These are phyloP conservation scores for Acrocyrtus sp. DNA, from an alignment of 2,888 invertebrate genomes.

Conservation along the genomic window DNA sequence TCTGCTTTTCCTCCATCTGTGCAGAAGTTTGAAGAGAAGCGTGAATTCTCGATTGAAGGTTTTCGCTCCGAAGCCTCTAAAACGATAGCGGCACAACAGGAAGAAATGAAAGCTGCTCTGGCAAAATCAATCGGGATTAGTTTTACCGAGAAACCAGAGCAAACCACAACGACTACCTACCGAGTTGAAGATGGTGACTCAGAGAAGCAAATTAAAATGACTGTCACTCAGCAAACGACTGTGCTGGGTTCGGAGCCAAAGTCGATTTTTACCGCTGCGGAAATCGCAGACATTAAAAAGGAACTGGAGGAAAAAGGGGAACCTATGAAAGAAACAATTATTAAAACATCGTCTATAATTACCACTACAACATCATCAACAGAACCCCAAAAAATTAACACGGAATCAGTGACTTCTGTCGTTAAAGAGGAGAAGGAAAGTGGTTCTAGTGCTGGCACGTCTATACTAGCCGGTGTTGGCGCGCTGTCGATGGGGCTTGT, in stretches of 20 bases:
- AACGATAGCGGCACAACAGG: constrained; percentile 25
- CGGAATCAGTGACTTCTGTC: background rate
- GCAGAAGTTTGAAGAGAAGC: constrained; percentile 18
- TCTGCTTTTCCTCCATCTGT: no score
- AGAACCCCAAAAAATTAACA: background rate
- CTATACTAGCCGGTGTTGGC: constrained; percentile 18
- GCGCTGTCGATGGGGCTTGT: constrained; percentile 37
- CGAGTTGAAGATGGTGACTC: background rate
- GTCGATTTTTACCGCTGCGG: background rate
- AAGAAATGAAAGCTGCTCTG: constrained; percentile 19
- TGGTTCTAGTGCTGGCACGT: background rate
- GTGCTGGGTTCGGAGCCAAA: background rate
- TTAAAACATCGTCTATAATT: background rate
- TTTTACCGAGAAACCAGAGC: background rate
- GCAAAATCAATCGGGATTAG: constrained; percentile 29
- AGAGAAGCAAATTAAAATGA: constrained; percentile 13
- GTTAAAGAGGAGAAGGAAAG: constrained; percentile 4
- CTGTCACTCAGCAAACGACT: constrained; percentile 13
- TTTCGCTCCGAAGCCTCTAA: constrained; percentile 31
- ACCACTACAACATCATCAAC: background rate
- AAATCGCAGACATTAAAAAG: background rate
- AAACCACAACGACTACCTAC: no score
- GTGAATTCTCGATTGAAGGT: constrained; percentile 30
- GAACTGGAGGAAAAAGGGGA: background rate
- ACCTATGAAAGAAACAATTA: background rate